Evolutionary conservation across 2,888 invertebrate species (phyloP).

Genomic region (Pasiphila rectangulata): DNA sequence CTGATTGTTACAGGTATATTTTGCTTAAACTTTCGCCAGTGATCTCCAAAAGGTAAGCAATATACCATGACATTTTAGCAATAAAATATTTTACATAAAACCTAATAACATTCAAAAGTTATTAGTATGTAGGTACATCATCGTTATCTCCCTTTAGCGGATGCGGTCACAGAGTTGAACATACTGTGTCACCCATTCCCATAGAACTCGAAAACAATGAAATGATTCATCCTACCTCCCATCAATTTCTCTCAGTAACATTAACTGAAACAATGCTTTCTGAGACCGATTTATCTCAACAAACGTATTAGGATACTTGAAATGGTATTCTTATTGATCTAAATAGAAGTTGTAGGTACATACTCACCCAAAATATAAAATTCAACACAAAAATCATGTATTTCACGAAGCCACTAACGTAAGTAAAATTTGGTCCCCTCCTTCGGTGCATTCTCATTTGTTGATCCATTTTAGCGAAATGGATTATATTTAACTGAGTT

Average conservation of each 20-base stretch:
- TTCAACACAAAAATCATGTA: slow-evolving; percentile 94
- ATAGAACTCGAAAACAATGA: slow-evolving; percentile 29
- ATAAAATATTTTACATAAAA: too few relatives aligned
- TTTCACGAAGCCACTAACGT: slow-evolving; percentile 93
- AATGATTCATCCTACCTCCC: slow-evolving; percentile 47
- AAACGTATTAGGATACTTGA: too few relatives aligned
- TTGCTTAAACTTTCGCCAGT: too few relatives aligned
- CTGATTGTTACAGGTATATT: too few relatives aligned
- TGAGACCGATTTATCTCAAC: neutral
- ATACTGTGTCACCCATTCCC: slow-evolving; percentile 17
- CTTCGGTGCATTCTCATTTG: slow-evolving; percentile 80
- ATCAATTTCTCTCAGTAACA: too few relatives aligned
- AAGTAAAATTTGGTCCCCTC: slow-evolving; percentile 86
- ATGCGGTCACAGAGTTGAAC: slow-evolving; percentile 19
- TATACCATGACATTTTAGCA: too few relatives aligned
- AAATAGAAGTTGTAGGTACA: too few relatives aligned
- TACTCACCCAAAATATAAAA: slow-evolving; percentile 93
- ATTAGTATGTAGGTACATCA: too few relatives aligned
- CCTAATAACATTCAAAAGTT: too few relatives aligned
- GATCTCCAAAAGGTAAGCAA: too few relatives aligned
- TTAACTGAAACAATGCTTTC: neutral
- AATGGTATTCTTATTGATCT: too few relatives aligned
- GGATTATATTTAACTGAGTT: too few relatives aligned
- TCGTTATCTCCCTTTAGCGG: slow-evolving; percentile 27
- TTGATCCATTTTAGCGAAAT: slow-evolving; percentile 32